Evolutionary conservation across 2,888 invertebrate species (phyloP), one percentile per base, ranked within the genome.

Genomic region (Trachelus iudaicus): DNA sequence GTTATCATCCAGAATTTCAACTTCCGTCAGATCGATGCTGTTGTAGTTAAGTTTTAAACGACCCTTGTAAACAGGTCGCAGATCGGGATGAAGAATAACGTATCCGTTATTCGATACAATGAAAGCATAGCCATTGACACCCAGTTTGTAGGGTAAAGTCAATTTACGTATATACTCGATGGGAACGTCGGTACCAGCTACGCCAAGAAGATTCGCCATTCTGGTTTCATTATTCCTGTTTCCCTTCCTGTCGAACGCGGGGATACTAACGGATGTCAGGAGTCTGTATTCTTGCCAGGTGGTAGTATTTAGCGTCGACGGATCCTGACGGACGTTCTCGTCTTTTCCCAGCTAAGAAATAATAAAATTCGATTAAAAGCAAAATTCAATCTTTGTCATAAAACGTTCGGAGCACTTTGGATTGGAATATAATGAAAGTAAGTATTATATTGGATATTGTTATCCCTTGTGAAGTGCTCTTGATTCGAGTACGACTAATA

Each of bases 71-170:
- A 96, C 95, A 23, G 98, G 98, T 83, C 97, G 94, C 81, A 98
- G 94, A 89, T 98, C 96, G 0, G 99, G 99, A 94, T 99, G 99
- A 85, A 98, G 94, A 77, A 99, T 93, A 71, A 99, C 94, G 91
- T 98, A 98, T 1, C 99, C 99, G 91, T 99, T 99, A 91, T 98
- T 98, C 86, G 98, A 99, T 33, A 99, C 96, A 85, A 98, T 96
- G 92, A 99, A 99, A 1, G 98, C 96, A 92, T 99, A 99, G 0
- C 97, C 98, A 91, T 98, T 98, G 0, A 98, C 98, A 35, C 99
- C 99, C 77, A 99, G 95, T 96, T 98, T 96, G 89, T 97, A 96
- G 0, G 98, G 97, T 81, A 98, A 95, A 0, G 98, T 97, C 56
- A 98, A 93, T 91, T 97, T 96, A 76, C 95, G 94, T 77, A 99